Conservation (phyloP, 1,140 invertebrate genomes). For the Drosophila dunni region DNA sequence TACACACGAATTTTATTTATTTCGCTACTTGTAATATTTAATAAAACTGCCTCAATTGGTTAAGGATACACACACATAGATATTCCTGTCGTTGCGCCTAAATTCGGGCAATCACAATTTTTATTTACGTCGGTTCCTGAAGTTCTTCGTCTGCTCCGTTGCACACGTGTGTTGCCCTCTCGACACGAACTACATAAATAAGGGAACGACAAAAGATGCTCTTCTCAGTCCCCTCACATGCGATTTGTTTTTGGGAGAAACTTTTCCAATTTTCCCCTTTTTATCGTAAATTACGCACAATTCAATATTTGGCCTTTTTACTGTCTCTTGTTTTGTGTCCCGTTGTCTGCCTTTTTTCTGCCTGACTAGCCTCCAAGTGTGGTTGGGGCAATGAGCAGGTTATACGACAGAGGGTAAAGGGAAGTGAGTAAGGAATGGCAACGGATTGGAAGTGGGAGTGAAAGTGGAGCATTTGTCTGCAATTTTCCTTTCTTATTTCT, state of each 20-base stretch:
- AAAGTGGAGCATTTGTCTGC: slow-evolving; percentile 29
- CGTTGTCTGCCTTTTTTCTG: slow-evolving; percentile 78
- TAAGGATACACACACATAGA: slow-evolving; percentile 19
- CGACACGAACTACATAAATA: slow-evolving; percentile 79
- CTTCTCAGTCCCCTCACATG: slow-evolving; percentile 24
- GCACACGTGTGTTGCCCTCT: slow-evolving; percentile 63
- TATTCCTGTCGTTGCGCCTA: slow-evolving; percentile 23
- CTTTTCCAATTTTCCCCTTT: slow-evolving; percentile 84
- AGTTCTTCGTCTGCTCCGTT: neutral
- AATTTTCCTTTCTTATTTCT: slow-evolving; percentile 60
- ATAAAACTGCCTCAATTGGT: slow-evolving; percentile 64
- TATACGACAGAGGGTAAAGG: neutral
- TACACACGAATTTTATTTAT: slow-evolving; percentile 61
- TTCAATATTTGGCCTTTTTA: slow-evolving; percentile 83
- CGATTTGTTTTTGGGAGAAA: slow-evolving; percentile 48
- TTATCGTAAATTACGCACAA: slow-evolving; percentile 84
- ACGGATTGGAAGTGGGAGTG: neutral
- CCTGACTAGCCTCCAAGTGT: slow-evolving; percentile 62
- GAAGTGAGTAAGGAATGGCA: neutral
- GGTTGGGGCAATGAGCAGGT: slow-evolving; percentile 10
- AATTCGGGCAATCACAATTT: slow-evolving; percentile 79
- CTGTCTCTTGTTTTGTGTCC: slow-evolving; percentile 64
- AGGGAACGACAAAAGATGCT: slow-evolving; percentile 54
- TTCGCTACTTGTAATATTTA: slow-evolving; percentile 72
- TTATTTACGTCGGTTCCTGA: slow-evolving; percentile 59